Evolutionary conservation across 37 sponge, comb jelly and placozoan species (phyloP).

Genomic region (Theonella swinhoei): DNA sequence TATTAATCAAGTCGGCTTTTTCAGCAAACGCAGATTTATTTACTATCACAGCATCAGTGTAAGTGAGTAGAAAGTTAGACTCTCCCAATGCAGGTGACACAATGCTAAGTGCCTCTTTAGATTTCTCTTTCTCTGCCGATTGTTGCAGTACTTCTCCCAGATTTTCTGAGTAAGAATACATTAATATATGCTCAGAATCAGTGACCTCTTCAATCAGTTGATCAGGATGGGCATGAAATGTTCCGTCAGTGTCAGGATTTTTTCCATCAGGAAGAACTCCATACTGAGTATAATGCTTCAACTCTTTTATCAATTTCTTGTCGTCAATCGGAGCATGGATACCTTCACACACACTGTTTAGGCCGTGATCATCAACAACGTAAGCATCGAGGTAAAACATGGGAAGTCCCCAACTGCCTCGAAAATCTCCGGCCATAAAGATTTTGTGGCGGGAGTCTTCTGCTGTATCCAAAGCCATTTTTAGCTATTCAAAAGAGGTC

Average conservation of each 20-base stretch:
- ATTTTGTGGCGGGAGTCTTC: conserved; percentile 7
- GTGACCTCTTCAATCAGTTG: not conserved
- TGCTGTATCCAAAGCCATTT: conserved; percentile 9
- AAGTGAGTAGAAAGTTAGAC: conserved; percentile 8
- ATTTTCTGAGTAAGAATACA: conserved; percentile 38
- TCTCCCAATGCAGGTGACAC: conserved; percentile 22
- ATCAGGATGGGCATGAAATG: conserved; percentile 11
- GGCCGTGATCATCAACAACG: conserved; percentile 23
- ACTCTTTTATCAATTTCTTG: too few relatives aligned
- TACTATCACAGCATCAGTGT: conserved; percentile 48
- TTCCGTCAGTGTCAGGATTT: conserved; percentile 21
- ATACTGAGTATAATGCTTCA: conserved; percentile 23
- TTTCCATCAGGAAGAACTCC: conserved; percentile 5
- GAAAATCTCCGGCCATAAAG: conserved; percentile 20
- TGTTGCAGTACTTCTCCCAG: conserved; percentile 29
- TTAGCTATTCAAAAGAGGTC: conserved; percentile 20
- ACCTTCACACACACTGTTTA: not conserved
- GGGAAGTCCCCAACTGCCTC: conserved; percentile 29
- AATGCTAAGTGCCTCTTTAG: conserved; percentile 3
- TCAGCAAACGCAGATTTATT: conserved; percentile 44
- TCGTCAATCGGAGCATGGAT: conserved; percentile 18
- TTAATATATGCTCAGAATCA: not conserved
- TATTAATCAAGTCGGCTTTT: not conserved
- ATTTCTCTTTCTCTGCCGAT: not conserved
- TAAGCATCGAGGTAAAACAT: conserved; percentile 44